Evolutionary conservation across 2,797 vertebrate genomes (phyloP).

Genomic region (Rhadinocentrus ornatus): DNA sequence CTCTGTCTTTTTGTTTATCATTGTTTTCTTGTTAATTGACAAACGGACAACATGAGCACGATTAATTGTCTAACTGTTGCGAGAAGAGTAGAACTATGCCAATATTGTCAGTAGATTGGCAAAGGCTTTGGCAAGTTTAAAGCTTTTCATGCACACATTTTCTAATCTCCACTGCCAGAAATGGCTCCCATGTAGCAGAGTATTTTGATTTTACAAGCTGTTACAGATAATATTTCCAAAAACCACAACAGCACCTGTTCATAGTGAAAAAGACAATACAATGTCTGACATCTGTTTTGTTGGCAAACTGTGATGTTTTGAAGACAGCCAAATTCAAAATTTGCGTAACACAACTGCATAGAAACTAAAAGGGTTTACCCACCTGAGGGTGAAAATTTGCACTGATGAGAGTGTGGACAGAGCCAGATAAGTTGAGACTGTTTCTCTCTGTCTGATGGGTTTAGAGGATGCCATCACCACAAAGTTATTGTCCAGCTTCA

Average conservation of each 20-base stretch:
- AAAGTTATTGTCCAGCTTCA: constrained; percentile 88
- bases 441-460: constrained; percentile 90
- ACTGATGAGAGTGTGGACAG: constrained; percentile 86
- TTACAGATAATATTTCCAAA: constrained; percentile 2
- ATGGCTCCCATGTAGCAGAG: constrained; percentile 26
- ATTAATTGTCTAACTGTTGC: constrained; percentile 11
- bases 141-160: constrained; percentile 29
- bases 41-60: constrained; percentile 33
- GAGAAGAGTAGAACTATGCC: constrained; percentile 21
- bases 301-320: constrained; percentile 5
- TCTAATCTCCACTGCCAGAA: constrained; percentile 36
- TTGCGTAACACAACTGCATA: constrained; percentile 1
- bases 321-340: not conserved
- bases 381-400: constrained; percentile 95
- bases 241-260: not conserved
- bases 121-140: constrained; percentile 28
- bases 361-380: constrained; percentile 39
- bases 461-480: constrained; percentile 90
- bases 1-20: constrained; percentile 1
- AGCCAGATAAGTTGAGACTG: constrained; percentile 87
- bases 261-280: constrained; percentile 6
- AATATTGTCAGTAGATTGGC: constrained; percentile 13
- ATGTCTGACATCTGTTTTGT: not conserved
- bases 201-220: constrained; percentile 37
- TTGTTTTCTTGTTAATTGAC: constrained; percentile 1